These are phyloP conservation scores for Aspiorhynchus laticeps DNA, from an alignment of 2,113 vertebrate genomes.

Conservation along the genomic window DNA sequence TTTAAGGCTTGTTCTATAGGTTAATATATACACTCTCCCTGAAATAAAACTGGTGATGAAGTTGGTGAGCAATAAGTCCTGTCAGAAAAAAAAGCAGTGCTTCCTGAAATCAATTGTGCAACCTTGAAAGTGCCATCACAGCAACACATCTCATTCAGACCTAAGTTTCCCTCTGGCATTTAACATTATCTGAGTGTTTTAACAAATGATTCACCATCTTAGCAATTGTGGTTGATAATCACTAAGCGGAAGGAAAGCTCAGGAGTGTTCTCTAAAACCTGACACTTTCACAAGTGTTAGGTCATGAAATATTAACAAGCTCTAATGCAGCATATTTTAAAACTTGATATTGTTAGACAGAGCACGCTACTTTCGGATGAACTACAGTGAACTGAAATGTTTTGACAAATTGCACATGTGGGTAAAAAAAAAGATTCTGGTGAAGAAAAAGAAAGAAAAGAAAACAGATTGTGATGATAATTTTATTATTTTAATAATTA, in stretches of 20 bases:
- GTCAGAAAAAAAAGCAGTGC: neutral
- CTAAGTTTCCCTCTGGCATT: constrained; percentile 43
- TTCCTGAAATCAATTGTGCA: constrained; percentile 40
- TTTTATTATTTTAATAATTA: too few species aligned
- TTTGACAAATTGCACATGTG: neutral
- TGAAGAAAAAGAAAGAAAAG: too few species aligned
- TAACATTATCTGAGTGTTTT: constrained; percentile 30
- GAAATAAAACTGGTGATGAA: neutral
- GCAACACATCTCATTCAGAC: constrained; percentile 54
- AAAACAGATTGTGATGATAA: too few species aligned
- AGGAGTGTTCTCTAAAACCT: constrained; percentile 56
- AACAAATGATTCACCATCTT: constrained; percentile 48
- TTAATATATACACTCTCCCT: neutral
- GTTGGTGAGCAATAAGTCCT: neutral
- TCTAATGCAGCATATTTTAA: constrained; percentile 50
- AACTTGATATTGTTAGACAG: constrained; percentile 62
- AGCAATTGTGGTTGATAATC: constrained; percentile 53
- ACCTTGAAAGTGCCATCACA: constrained; percentile 47
- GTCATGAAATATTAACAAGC: constrained; percentile 59
- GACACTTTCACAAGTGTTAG: constrained; percentile 51
- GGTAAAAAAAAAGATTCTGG: too few species aligned
- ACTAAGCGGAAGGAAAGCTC: constrained; percentile 55
- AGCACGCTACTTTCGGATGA: constrained; percentile 50
- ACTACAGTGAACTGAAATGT: constrained; percentile 14
- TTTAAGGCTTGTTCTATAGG: neutral